Evolutionary conservation across 2,113 vertebrate species (phyloP), one percentile per base, ranked within the genome.

Genomic region (Dipodomys spectabilis): DNA sequence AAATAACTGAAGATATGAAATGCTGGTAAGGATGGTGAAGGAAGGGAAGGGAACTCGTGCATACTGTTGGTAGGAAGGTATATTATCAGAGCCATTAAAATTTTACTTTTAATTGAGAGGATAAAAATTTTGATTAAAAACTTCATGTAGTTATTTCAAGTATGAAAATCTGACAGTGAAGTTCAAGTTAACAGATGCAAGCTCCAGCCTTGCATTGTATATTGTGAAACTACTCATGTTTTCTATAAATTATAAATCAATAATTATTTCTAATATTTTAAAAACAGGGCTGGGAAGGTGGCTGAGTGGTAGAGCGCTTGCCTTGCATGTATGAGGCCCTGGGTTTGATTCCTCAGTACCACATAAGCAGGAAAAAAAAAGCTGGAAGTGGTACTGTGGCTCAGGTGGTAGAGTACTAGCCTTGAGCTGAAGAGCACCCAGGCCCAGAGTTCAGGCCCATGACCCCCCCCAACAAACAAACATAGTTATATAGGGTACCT

Each of bases 171-270:
- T 72, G 72, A 78, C 30, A 82, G 87, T 62, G n/a, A 85, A 85
- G 32, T 91, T 73, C 16, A 53, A 53, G 25, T 78, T 27, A 57
- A 62, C 22, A 79, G 67, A 80, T 9, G 35, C 11, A 78, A 87
- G 10, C 28, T 93, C 18, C 8, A 72, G 11, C 78, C 35, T 86
- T 65, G 2, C 15, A 35, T 88, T 88, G 80, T 5, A 90, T 64
- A 72, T 83, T 94, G 4, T 30, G 18, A 93, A 93, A 82, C 67
- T 65, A 74, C 25, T 68, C 79, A 86, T 62, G 32, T 86, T 89
- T 94, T 79, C 2, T 86, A 57, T 69, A 49, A 72, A 72, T 78
- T 60, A 1, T 85, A 71, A 79, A 80, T 94, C 57, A 83, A 65
- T 71, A 86, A 75, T 80, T 32, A 81, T 39, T 90, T 27, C 22